Evolutionary conservation across 1,140 invertebrate genomes (phyloP).

Genomic region (Rhopalosiphum padi): DNA sequence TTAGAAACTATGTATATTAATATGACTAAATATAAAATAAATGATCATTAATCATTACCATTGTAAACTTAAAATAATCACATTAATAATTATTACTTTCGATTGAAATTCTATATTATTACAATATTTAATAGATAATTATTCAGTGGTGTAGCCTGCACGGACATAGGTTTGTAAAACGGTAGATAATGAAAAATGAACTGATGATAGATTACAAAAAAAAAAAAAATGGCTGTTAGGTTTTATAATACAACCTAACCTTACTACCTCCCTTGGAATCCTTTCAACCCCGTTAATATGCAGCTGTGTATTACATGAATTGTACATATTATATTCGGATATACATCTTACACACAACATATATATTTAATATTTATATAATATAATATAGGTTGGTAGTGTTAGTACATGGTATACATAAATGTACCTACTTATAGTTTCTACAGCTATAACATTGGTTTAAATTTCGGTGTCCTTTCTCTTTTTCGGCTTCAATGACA

Average conservation of each 20-base stretch:
- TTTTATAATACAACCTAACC: too few relatives aligned
- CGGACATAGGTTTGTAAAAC: neutral
- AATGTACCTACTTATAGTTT: neutral
- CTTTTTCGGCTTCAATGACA: slow-evolving; percentile 23
- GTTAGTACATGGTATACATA: neutral
- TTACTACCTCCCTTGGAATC: too few relatives aligned
- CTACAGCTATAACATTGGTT: neutral
- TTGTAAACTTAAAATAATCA: neutral
- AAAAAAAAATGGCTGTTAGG: neutral
- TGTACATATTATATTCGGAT: neutral
- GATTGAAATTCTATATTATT: neutral
- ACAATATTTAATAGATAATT: too few relatives aligned
- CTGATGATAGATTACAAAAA: neutral
- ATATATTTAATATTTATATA: neutral
- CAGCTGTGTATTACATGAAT: neutral
- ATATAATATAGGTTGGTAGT: neutral
- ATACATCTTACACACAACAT: neutral
- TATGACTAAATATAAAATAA: neutral
- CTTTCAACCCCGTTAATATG: neutral
- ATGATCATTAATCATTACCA: neutral
- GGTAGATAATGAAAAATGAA: neutral
- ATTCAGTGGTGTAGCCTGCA: neutral
- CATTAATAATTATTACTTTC: neutral
- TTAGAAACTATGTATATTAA: neutral
- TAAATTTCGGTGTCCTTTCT: slow-evolving; percentile 8